phyloP scores from a whole-genome alignment of 2,113 vertebrate species.

The Cranoglanis bouderius region DNA sequence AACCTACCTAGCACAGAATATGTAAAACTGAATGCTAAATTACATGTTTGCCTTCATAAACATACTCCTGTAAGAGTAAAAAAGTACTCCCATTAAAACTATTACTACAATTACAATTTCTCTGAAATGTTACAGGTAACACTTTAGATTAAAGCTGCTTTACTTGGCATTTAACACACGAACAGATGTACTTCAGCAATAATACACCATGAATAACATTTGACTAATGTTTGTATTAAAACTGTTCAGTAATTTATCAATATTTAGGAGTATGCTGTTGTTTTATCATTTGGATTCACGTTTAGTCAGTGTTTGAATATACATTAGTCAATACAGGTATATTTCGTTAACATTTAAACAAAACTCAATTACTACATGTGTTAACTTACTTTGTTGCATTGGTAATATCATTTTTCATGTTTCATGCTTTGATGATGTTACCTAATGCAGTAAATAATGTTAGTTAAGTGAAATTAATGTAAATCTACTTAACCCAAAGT shows the following conservation, averaged over 20 bases:
- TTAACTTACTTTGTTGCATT: too few relatives aligned
- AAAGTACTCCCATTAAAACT: background rate
- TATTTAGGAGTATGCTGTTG: background rate
- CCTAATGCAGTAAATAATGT: too few relatives aligned
- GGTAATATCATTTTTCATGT: too few relatives aligned
- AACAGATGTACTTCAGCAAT: background rate
- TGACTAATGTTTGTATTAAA: background rate
- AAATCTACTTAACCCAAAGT: too few relatives aligned
- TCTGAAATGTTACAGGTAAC: background rate
- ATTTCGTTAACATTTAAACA: too few relatives aligned
- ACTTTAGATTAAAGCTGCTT: background rate
- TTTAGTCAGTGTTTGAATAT: background rate
- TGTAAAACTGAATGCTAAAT: background rate
- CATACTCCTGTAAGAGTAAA: background rate
- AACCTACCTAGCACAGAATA: background rate
- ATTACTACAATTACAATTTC: background rate
- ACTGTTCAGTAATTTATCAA: background rate
- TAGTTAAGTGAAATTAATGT: too few relatives aligned
- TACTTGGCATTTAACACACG: background rate
- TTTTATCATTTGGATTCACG: background rate
- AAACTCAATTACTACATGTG: too few relatives aligned
- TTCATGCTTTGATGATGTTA: too few relatives aligned
- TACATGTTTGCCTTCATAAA: background rate
- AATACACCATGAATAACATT: background rate
- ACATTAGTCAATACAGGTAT: background rate